phyloP scores from a whole-genome alignment of 1,140 invertebrate species.

The Belonocnema kinseyi region DNA sequence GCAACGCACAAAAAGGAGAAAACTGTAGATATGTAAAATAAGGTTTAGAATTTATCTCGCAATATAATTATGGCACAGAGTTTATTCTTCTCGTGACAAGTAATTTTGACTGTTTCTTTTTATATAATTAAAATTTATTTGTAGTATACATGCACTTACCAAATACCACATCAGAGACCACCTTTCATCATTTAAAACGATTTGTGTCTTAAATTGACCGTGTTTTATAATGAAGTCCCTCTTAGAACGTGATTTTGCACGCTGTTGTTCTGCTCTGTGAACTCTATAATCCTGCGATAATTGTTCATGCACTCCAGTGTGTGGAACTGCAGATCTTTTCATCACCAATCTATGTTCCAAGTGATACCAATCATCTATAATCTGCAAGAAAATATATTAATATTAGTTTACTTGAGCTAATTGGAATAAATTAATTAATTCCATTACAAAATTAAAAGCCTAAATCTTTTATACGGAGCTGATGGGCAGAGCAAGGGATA shows the following conservation, averaged over 20 bases:
- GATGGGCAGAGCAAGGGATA: no score
- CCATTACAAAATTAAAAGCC: no score
- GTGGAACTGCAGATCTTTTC: conserved; percentile 83
- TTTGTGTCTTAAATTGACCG: conserved; percentile 65
- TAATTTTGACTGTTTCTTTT: no score
- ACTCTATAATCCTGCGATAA: conserved; percentile 84
- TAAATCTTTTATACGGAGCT: no score
- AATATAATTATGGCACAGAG: no score
- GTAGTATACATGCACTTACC: conserved; percentile 77
- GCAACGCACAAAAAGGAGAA: no score
- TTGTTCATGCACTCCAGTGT: conserved; percentile 80
- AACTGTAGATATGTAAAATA: no score
- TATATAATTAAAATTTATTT: no score
- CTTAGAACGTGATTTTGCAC: conserved; percentile 81
- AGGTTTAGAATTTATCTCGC: no score
- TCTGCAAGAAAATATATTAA: conserved; percentile 74
- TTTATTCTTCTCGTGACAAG: no score
- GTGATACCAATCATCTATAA: conserved; percentile 88
- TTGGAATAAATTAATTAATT: no score
- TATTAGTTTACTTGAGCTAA: no score
- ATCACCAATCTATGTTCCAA: conserved; percentile 85
- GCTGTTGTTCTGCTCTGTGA: conserved; percentile 83
- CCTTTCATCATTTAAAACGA: conserved; percentile 85
- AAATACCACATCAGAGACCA: conserved; percentile 95
- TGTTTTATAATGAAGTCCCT: conserved; percentile 79